These are phyloP conservation scores for Corynorhinus townsendii DNA, from an alignment of 2,113 vertebrate genomes.

Conservation along the genomic window DNA sequence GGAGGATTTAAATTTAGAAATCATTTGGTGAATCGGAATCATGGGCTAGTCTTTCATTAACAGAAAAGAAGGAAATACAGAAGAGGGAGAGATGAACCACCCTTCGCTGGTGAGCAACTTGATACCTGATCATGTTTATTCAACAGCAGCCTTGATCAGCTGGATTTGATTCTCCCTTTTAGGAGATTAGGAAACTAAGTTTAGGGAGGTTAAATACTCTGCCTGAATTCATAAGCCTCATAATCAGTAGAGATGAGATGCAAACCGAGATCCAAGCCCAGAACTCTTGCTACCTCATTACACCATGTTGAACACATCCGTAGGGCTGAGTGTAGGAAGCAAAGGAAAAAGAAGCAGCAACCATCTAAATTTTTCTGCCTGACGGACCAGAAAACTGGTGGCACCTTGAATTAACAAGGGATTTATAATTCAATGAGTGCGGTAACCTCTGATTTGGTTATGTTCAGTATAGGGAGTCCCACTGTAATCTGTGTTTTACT, in stretches of 20 bases:
- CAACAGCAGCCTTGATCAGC: neutral
- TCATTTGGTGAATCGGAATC: neutral
- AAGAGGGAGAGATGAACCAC: neutral
- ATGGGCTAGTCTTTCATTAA: neutral
- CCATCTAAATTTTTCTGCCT: neutral
- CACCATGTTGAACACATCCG: neutral
- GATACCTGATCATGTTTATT: neutral
- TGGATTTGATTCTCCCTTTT: neutral
- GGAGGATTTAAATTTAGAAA: neutral
- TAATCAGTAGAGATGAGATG: neutral
- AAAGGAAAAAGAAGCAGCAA: neutral
- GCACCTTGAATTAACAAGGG: neutral
- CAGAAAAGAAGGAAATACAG: neutral
- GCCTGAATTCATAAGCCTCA: neutral
- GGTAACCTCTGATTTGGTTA: neutral
- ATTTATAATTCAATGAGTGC: neutral
- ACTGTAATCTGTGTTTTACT: too few relatives aligned
- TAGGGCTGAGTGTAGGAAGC: neutral
- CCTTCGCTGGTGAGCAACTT: neutral
- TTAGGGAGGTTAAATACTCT: neutral
- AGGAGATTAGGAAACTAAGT: neutral
- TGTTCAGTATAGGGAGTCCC: neutral
- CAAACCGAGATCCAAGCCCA: neutral
- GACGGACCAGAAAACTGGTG: neutral
- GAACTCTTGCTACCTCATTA: neutral